phyloP scores from a whole-genome alignment of 92 coral and sea anemone species.

The Nematostella vectensis region DNA sequence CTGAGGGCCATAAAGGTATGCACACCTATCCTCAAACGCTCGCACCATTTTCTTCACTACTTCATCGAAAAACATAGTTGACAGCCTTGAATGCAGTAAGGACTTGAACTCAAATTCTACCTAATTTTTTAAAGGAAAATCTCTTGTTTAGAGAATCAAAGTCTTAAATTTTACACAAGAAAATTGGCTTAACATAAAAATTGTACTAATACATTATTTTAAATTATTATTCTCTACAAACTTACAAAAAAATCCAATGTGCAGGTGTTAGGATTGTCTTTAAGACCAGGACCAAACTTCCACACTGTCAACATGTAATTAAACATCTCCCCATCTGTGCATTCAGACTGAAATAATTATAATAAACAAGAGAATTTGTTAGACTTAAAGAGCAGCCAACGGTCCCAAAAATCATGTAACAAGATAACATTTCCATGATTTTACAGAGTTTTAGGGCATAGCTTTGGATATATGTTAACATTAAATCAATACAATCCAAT shows the following conservation, averaged over 20 bases:
- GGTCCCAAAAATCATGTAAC: too few species aligned
- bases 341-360: slow-evolving; percentile 65
- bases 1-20: slow-evolving; percentile 86
- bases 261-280: slow-evolving; percentile 79
- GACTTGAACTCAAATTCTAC: slow-evolving; percentile 95
- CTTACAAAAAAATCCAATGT: slow-evolving; percentile 85
- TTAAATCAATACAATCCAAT: too few species aligned
- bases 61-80: slow-evolving; percentile 92
- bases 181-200: too few species aligned
- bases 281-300: slow-evolving; percentile 88
- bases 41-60: slow-evolving; percentile 97
- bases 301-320: slow-evolving; percentile 93
- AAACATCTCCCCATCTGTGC: slow-evolving; percentile 94
- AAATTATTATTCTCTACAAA: too few species aligned
- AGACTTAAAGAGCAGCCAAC: neutral
- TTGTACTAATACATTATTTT: too few species aligned
- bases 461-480: too few species aligned
- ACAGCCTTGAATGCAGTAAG: slow-evolving; percentile 73
- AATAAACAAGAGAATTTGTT: neutral
- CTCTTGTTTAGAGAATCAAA: too few species aligned
- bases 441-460: too few species aligned
- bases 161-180: too few species aligned
- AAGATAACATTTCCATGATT: too few species aligned
- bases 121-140: slow-evolving; percentile 23
- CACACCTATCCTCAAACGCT: slow-evolving; percentile 90